Evolutionary conservation across 2,113 vertebrate genomes (phyloP).

Genomic region (Myotis yumanensis): DNA sequence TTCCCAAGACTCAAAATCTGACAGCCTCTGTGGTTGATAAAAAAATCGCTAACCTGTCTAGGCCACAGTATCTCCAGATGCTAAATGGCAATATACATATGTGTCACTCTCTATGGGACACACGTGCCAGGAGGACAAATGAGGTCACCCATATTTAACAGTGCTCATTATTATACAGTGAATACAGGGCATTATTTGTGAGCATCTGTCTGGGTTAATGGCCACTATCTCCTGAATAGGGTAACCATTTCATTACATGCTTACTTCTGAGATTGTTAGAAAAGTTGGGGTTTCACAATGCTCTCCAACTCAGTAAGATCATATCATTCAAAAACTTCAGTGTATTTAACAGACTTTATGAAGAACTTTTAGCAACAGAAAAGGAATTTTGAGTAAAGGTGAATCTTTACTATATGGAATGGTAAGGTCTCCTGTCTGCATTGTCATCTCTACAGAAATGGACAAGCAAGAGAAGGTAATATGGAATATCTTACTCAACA

Average conservation of each 20-base stretch:
- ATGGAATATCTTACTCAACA: neutral
- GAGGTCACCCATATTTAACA: slow-evolving; percentile 74
- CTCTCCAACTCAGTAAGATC: neutral
- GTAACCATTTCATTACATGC: slow-evolving; percentile 53
- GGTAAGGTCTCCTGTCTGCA: neutral
- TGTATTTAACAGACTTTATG: neutral
- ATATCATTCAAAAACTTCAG: neutral
- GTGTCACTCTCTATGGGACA: slow-evolving; percentile 72
- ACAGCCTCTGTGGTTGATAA: slow-evolving; percentile 28
- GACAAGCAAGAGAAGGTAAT: neutral
- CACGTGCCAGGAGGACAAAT: slow-evolving; percentile 72
- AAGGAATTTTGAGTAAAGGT: neutral
- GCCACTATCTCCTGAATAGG: slow-evolving; percentile 40
- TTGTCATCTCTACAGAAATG: neutral
- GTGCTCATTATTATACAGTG: slow-evolving; percentile 62
- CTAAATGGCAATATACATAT: slow-evolving; percentile 65
- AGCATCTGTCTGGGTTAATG: slow-evolving; percentile 72
- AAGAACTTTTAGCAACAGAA: neutral
- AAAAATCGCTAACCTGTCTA: slow-evolving; percentile 68
- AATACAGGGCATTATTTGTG: slow-evolving; percentile 62
- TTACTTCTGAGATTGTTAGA: slow-evolving; percentile 45
- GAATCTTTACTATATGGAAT: neutral
- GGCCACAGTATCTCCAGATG: slow-evolving; percentile 57
- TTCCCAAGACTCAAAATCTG: slow-evolving; percentile 47
- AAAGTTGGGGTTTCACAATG: slow-evolving; percentile 24